These are phyloP conservation scores for Nephrotoma flavescens DNA, from an alignment of 2,888 invertebrate genomes.

Conservation along the genomic window DNA sequence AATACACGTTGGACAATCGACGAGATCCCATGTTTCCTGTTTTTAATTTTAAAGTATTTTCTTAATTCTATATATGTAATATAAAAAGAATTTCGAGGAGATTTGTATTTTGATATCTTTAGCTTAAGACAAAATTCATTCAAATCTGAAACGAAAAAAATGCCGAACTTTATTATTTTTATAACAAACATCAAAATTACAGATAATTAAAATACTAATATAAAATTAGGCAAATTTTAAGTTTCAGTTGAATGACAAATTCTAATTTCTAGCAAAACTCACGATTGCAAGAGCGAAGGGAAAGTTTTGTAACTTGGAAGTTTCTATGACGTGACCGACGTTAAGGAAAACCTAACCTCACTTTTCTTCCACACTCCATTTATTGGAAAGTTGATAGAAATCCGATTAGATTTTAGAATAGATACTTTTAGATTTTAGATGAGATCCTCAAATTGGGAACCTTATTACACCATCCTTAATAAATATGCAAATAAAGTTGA, in stretches of 20 bases:
- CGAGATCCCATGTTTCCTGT: background rate
- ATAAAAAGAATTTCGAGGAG: background rate
- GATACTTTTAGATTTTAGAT: background rate
- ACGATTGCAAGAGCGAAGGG: background rate
- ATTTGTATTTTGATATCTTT: background rate
- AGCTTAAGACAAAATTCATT: background rate
- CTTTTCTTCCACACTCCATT: background rate
- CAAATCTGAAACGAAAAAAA: constrained; percentile 3
- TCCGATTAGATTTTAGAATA: background rate
- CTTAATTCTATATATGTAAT: background rate
- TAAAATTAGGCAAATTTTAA: constrained; percentile 1
- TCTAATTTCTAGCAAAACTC: background rate
- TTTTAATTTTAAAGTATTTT: background rate
- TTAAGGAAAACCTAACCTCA: background rate
- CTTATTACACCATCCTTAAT: background rate
- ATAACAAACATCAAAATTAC: background rate
- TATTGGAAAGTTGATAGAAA: background rate
- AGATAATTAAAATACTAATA: background rate
- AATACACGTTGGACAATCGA: background rate
- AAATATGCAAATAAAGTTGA: background rate
- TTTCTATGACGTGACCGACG: background rate
- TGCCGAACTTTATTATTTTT: background rate
- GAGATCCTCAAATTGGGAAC: background rate
- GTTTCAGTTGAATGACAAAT: background rate
- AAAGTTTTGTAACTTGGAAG: background rate